Percentiles rank a stretch among this genome's conserved stretches.
Conservation (phyloP, 2,797 vertebrate species). For the Myotis planiceps region DNA sequence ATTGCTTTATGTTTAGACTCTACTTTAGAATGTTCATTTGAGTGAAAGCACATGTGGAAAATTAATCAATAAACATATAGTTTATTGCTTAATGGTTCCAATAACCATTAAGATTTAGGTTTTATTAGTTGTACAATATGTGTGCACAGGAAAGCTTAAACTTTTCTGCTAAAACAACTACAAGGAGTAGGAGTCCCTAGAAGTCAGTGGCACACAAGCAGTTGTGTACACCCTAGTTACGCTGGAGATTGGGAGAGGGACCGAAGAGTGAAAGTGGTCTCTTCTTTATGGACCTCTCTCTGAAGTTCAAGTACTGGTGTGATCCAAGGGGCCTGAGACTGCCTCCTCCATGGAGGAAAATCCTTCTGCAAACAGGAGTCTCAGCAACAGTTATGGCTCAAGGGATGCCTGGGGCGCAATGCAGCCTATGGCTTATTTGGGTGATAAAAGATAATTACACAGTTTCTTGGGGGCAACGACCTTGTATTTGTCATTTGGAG, state of each 20-base stretch:
- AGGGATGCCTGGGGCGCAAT: neutral
- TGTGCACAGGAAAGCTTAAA: neutral
- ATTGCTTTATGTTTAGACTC: neutral
- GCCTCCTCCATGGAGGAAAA: neutral
- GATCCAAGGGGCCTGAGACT: neutral
- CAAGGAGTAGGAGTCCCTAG: neutral
- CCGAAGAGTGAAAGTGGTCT: neutral
- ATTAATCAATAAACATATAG: neutral
- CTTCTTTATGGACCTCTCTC: neutral
- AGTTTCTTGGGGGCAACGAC: neutral
- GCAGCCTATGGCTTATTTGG: neutral
- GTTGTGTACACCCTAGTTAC: neutral
- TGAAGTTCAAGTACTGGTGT: neutral
- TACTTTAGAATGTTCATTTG: neutral
- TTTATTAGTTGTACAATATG: neutral
- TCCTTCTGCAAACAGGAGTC: neutral
- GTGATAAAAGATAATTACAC: neutral
- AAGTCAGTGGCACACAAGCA: neutral
- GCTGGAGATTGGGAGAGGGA: neutral
- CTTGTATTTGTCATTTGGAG: neutral
- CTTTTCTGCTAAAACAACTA: neutral
- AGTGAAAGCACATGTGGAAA: neutral
- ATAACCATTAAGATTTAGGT: neutral
- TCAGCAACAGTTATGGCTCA: neutral
- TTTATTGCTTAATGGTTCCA: neutral